Percentiles rank a stretch among this genome's conserved stretches.
Conservation (phyloP, 2,888 invertebrate species). For the Amphipoea lucens region DNA sequence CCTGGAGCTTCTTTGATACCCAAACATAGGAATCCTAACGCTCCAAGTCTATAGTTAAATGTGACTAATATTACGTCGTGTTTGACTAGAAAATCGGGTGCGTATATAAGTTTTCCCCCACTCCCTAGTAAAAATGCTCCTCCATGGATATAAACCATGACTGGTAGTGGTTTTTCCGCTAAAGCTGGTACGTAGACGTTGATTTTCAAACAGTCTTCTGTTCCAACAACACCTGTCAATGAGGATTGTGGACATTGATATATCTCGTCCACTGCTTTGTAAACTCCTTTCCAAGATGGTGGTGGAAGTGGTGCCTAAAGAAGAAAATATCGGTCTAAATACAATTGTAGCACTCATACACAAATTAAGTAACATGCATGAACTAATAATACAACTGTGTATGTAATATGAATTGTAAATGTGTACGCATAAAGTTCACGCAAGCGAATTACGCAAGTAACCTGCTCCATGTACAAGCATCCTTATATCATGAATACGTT, state of each 20-base stretch:
- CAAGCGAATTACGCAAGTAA: neutral
- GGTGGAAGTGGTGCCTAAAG: constrained; percentile 83
- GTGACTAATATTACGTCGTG: constrained; percentile 84
- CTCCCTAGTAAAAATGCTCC: constrained; percentile 84
- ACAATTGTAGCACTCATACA: neutral
- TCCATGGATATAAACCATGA: constrained; percentile 86
- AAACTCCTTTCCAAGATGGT: constrained; percentile 83
- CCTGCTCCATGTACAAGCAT: neutral
- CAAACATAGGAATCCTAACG: constrained; percentile 84
- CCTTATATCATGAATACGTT: neutral
- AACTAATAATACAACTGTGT: neutral
- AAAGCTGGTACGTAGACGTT: constrained; percentile 83
- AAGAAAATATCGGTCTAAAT: constrained; percentile 28
- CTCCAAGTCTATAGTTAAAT: constrained; percentile 85
- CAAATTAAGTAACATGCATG: neutral
- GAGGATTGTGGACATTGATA: constrained; percentile 79
- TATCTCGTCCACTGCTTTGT: constrained; percentile 80
- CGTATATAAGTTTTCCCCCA: constrained; percentile 83
- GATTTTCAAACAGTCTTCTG: constrained; percentile 84
- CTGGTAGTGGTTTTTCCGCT: constrained; percentile 75
- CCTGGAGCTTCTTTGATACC: constrained; percentile 86
- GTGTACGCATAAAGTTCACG: neutral
- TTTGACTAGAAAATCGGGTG: constrained; percentile 82
- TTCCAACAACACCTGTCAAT: constrained; percentile 73
- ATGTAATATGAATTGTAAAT: neutral